Conservation (phyloP, 2,797 vertebrate genomes). For the Helicolenus hilgendorfi region DNA sequence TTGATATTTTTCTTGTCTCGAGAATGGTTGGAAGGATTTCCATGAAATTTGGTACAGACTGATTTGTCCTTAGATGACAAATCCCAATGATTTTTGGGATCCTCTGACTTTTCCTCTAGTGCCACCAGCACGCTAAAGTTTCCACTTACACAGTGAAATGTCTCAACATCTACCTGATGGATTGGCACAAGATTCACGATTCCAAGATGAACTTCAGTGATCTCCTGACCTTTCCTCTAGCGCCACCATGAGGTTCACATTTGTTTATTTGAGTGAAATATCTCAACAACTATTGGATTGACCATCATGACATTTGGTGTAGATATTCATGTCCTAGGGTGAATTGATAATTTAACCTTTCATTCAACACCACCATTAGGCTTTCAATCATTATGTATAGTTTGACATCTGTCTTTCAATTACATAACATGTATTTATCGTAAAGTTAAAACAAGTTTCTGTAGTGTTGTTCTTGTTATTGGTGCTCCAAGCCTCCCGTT, state of each 20-base stretch:
- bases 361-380: neutral
- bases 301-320: neutral
- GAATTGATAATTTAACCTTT: neutral
- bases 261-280: neutral
- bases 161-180: no score
- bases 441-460: neutral
- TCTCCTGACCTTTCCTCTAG: no score
- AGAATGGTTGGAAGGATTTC: neutral
- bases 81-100: neutral
- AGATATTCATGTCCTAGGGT: neutral
- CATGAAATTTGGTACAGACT: neutral
- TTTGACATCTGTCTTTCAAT: no score
- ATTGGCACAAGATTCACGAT: no score
- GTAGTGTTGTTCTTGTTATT: neutral
- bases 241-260: neutral
- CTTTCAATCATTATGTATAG: neutral
- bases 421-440: neutral
- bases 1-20: neutral
- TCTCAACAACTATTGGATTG: neutral
- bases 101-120: no score
- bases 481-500: neutral
- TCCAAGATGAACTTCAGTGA: no score
- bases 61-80: neutral
- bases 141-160: no score
- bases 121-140: accelerated